Evolutionary conservation across 2,888 invertebrate species (phyloP).

Genomic region (Sminthurinus aureus): DNA sequence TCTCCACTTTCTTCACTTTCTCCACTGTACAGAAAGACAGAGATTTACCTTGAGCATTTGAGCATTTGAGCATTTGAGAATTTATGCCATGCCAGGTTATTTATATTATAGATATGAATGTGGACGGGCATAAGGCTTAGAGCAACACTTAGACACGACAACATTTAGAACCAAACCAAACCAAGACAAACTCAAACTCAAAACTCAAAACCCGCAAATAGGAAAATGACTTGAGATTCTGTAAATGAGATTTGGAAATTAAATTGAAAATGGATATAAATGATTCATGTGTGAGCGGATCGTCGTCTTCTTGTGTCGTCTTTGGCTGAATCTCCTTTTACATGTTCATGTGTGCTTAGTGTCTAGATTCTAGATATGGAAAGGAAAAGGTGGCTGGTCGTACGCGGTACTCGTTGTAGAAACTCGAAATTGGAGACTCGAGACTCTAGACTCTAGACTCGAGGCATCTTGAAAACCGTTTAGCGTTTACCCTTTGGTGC

Average conservation of each 20-base stretch:
- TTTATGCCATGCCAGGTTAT: too few relatives aligned
- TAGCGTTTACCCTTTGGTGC: neutral
- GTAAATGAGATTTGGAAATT: neutral
- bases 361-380: neutral
- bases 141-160: too few relatives aligned
- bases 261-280: constrained; percentile 1
- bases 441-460: neutral
- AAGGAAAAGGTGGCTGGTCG: neutral
- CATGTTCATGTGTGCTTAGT: too few relatives aligned
- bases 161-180: too few relatives aligned
- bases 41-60: too few relatives aligned
- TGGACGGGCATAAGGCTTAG: too few relatives aligned
- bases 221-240: neutral
- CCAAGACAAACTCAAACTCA: too few relatives aligned
- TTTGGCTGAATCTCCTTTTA: neutral
- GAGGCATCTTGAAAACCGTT: constrained; percentile 9
- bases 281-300: neutral
- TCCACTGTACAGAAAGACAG: too few relatives aligned
- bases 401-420: neutral
- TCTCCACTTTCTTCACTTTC: neutral
- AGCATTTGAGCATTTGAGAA: too few relatives aligned
- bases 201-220: too few relatives aligned
- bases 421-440: neutral
- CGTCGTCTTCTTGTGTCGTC: neutral
- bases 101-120: too few relatives aligned